A percentile compares a stretch with the other conserved stretches of the same genome.
Conservation (phyloP, 2,797 vertebrate genomes). For the Poeciliopsis presidionis region DNA sequence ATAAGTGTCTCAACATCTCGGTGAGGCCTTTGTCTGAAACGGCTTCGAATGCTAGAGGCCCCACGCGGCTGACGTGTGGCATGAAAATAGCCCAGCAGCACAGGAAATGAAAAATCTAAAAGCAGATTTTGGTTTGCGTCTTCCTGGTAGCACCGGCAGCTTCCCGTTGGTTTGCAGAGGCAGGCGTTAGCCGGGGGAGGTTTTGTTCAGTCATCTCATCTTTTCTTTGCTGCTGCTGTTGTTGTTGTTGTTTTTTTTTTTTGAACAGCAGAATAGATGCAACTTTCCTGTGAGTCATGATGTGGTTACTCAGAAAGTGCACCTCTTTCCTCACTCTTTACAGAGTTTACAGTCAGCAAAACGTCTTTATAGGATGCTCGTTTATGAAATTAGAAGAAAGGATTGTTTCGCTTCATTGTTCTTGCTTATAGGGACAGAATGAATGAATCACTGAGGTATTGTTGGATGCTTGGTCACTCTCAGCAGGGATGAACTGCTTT, state of each 20-base stretch:
- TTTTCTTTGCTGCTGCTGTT: too few relatives aligned
- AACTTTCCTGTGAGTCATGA: conserved; percentile 65
- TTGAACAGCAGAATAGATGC: conserved; percentile 39
- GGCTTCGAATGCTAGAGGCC: neutral
- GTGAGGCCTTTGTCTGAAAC: neutral
- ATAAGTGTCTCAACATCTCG: neutral
- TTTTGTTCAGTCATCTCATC: conserved; percentile 42
- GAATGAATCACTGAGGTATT: conserved; percentile 28
- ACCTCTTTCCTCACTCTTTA: neutral
- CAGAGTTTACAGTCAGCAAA: conserved; percentile 8
- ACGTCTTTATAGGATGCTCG: neutral
- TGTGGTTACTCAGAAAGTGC: conserved; percentile 38
- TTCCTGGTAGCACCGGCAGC: neutral
- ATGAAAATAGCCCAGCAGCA: conserved; percentile 29
- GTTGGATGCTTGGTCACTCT: conserved; percentile 32
- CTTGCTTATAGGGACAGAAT: conserved; percentile 4
- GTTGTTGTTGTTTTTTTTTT: neutral
- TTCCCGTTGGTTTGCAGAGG: conserved; percentile 31
- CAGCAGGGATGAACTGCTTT: conserved; percentile 9
- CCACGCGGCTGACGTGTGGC: conserved; percentile 20
- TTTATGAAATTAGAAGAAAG: conserved; percentile 6
- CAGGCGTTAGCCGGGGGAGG: conserved; percentile 14
- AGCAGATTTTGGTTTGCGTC: conserved; percentile 31
- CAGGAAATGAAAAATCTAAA: conserved; percentile 55
- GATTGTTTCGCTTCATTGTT: conserved; percentile 31